Base-by-base conservation (phyloP, 2,888 invertebrate species). In the Pyralis farinalis region DNA sequence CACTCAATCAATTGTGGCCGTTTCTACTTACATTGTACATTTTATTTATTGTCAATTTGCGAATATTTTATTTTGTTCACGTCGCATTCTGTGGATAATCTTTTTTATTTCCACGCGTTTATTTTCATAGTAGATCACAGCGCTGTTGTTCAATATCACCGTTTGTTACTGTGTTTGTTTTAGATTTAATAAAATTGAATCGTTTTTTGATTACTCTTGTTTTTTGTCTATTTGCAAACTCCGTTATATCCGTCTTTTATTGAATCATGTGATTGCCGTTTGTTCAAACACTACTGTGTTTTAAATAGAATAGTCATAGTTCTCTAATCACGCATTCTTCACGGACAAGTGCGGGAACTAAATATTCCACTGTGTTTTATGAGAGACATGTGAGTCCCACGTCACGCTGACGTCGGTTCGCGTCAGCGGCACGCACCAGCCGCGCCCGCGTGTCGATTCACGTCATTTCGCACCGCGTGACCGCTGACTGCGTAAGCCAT, bases 101-200 rank as follows among this genome's bases (percentile, higher is more conserved):
- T 56, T 62, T 67, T 63, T 37, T 25, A 50, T 60, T 51, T 60
- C 48, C 50, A 46, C 40, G 44, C 55, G 58, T 62, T 59, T 66
- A 63, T 65, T 65, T 60, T 61, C 54, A 59, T 61, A 62, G 51
- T 47, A 52, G 61, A 60, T 63, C 53, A 41, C 47, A 53, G 48
- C 54, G 65, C 63, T 63, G 63, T 69, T 69, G 62, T 74, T 72
- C 64, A 53, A 66, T 68, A 67, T 61, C 54, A 42, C 39, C 63
- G 50, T 69, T 63, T 61, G 56, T 59, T 51, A 58, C 51, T 50
- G 47, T 66, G 59, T 71, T 68, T 65, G 56, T 54, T 43, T 60
- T 63, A 50, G 57, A 56, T 62, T 60, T 69, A 63, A 61, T 60
- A 59, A 64, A 65, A 55, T 57, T 50, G 49, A 58, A 51, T 58